Evolutionary conservation across 2,113 vertebrate genomes (phyloP).

Genomic region (Cephalopholis sonnerati): DNA sequence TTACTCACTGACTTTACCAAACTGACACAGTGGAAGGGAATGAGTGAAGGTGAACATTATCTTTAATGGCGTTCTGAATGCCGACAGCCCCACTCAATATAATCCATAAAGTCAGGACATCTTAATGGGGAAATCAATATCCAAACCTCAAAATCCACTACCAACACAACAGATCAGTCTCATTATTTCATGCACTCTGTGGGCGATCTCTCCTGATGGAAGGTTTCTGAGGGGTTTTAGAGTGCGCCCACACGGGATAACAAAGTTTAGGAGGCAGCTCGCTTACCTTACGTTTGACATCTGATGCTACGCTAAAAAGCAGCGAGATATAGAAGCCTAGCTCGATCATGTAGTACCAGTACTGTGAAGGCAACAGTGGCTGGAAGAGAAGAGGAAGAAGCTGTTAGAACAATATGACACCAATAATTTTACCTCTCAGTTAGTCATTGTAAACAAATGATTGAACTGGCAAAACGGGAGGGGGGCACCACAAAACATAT

Average conservation of each 20-base stretch:
- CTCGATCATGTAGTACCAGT: slow-evolving; percentile 94
- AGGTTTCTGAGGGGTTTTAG: slow-evolving; percentile 21
- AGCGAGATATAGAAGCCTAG: slow-evolving; percentile 92
- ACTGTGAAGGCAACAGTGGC: slow-evolving; percentile 88
- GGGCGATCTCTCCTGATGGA: slow-evolving; percentile 25
- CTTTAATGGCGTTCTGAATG: not conserved
- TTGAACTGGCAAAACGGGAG: no score
- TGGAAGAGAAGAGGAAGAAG: slow-evolving; percentile 64
- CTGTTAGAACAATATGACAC: not conserved
- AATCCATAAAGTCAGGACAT: slow-evolving; percentile 12
- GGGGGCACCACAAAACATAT: no score
- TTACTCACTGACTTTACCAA: not conserved
- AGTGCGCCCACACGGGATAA: not conserved
- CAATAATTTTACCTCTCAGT: not conserved
- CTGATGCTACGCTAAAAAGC: slow-evolving; percentile 90
- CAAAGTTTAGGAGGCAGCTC: slow-evolving; percentile 2
- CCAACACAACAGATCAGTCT: slow-evolving; percentile 20
- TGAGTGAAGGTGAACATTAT: not conserved
- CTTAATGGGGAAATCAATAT: slow-evolving; percentile 47
- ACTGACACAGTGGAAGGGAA: not conserved
- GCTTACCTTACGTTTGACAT: slow-evolving; percentile 93
- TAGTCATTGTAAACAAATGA: no score
- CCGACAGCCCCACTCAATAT: slow-evolving; percentile 36
- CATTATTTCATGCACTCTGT: slow-evolving; percentile 17
- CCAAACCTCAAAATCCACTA: slow-evolving; percentile 51